A percentile compares a stretch with the other conserved stretches of the same genome.
These are phyloP conservation scores for Lithophane semibrunnea DNA, from an alignment of 2,888 invertebrate genomes.

Conservation along the genomic window DNA sequence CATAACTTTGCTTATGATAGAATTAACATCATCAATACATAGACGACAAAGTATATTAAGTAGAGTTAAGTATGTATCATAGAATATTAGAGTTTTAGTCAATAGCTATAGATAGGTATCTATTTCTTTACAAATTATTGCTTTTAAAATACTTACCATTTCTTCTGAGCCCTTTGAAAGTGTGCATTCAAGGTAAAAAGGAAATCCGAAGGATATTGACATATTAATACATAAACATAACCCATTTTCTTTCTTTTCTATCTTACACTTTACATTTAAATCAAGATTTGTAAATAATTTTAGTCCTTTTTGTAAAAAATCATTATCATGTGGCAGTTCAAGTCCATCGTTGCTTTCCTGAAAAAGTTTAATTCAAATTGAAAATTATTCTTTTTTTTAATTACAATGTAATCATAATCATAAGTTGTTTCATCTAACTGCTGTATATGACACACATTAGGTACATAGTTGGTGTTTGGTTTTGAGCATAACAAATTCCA, in stretches of 20 bases:
- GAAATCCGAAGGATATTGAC: conserved; percentile 72
- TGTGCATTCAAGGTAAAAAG: conserved; percentile 73
- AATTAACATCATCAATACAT: too few species aligned
- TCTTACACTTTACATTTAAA: conserved; percentile 65
- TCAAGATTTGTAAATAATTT: conserved; percentile 75
- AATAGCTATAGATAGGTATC: not conserved
- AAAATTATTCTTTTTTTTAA: not conserved
- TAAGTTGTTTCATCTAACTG: not conserved
- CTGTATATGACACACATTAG: not conserved
- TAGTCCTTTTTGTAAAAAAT: conserved; percentile 74
- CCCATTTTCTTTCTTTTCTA: conserved; percentile 64
- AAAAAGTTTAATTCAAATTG: conserved; percentile 44
- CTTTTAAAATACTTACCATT: conserved; percentile 72
- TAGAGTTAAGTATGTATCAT: too few species aligned
- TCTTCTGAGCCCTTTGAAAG: conserved; percentile 75
- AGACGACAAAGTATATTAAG: too few species aligned
- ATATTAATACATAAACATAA: conserved; percentile 68
- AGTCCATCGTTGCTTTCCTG: conserved; percentile 80
- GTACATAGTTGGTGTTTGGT: not conserved
- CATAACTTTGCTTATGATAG: not conserved
- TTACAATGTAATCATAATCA: too few species aligned
- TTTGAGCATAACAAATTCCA: not conserved
- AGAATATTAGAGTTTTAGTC: too few species aligned
- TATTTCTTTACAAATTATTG: not conserved
- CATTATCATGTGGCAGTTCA: conserved; percentile 72